Conservation (phyloP, 2,113 vertebrate species). For the Nycticebus coucang region DNA sequence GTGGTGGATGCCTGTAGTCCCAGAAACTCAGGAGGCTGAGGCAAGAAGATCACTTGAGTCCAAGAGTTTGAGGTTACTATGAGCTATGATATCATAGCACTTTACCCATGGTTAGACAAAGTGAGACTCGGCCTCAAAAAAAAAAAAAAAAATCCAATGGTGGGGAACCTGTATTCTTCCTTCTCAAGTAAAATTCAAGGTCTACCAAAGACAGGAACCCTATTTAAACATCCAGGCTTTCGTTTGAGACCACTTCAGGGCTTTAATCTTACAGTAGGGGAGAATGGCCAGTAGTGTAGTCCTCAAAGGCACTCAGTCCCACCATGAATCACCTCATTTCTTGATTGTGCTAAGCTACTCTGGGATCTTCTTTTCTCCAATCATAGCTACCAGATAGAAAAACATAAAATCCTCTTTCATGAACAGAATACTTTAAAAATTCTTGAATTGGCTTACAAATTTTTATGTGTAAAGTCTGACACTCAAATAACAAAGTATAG, state of each 20-base stretch:
- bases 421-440: background rate
- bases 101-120: no score
- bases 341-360: background rate
- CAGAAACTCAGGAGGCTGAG: no score
- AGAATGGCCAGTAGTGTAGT: background rate
- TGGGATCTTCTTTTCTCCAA: background rate
- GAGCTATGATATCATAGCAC: no score
- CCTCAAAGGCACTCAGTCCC: background rate
- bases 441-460: background rate
- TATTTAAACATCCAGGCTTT: background rate
- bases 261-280: background rate
- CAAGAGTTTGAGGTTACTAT: no score
- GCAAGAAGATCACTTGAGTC: no score
- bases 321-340: background rate
- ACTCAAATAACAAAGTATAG: background rate
- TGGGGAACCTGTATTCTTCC: no score
- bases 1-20: no score
- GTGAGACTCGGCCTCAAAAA: no score
- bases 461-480: background rate
- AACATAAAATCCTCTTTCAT: background rate
- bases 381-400: background rate
- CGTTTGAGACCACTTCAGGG: background rate
- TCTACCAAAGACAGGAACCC: background rate
- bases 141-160: no score
- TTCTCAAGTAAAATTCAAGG: background rate